Evolutionary conservation across 2,797 vertebrate species (phyloP), one percentile per base, ranked within the genome.

Genomic region (Anguilla marmorata): DNA sequence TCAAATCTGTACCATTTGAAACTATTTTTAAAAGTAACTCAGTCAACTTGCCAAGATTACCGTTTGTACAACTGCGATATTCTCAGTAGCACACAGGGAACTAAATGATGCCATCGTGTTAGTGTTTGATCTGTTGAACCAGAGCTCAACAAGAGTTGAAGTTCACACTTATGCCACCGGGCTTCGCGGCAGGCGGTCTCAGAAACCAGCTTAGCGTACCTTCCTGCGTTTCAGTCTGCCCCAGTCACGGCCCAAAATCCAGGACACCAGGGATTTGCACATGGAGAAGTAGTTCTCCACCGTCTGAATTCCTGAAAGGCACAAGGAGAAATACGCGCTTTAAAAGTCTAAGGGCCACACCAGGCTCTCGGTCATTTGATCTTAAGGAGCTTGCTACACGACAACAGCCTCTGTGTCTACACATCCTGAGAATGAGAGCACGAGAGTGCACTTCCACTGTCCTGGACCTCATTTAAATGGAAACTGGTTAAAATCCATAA

Each of bases 251-350:
- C 93, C 90, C n/a, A 94, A 83, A 88, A 95, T 92, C 94, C 93
- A 95, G 50, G 93, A 91, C 87, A 93, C 87, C 2, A 94, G 93
- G 9, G 93, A 94, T 87, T 91, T 93, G 66, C 94, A 95, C 94
- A 95, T 94, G 56, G 93, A 94, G 89, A 95, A 95, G 89, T 93
- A 94, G 90, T 92, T 93, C 80, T 92, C 91, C 33, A 95, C 90
- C 2, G 92, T 92, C 86, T 92, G 92, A 89, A 94, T 94, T 52
- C 93, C 89, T 94, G 87, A n/a, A 58, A 83, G 12, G 14, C 12
- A 60, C 14, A 21, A 74, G 69, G 56, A n/a, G 66, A 48, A 45
- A 45, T 45, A 45, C 41, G 4, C n/a, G 12, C 27, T 24, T 66
- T 41, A 52, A 69, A 86, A 86, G 66, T 48, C 63, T 19, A 1